phyloP scores from a whole-genome alignment of 2,797 vertebrate species.

The Rhinophrynus dorsalis region DNA sequence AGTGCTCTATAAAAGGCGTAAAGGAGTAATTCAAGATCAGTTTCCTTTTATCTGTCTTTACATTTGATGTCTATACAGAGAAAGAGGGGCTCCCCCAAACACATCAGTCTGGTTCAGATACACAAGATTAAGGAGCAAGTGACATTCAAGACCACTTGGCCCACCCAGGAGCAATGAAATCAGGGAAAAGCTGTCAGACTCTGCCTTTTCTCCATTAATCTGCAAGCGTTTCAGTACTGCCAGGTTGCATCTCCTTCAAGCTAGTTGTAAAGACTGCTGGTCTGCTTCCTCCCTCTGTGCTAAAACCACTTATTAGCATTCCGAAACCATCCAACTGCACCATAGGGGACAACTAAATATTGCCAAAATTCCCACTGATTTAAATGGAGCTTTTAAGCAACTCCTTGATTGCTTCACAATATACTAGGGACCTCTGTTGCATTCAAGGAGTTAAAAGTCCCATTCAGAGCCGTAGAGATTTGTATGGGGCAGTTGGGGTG shows the following conservation, averaged over 20 bases:
- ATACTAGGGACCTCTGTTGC: no score
- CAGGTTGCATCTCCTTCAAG: constrained; percentile 96
- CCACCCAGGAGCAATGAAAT: constrained; percentile 95
- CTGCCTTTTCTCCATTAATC: constrained; percentile 94
- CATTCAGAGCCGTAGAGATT: no score
- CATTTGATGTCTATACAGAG: constrained; percentile 80
- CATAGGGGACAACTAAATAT: no score
- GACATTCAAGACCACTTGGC: constrained; percentile 98
- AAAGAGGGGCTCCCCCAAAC: constrained; percentile 75
- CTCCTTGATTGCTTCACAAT: no score
- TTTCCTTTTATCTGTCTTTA: constrained; percentile 78
- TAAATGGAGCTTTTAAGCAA: no score
- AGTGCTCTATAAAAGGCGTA: constrained; percentile 71
- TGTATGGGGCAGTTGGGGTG: no score
- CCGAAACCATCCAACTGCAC: no score
- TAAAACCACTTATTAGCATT: constrained; percentile 76
- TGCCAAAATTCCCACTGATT: no score
- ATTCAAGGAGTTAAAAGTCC: no score
- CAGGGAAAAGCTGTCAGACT: constrained; percentile 95
- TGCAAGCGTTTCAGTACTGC: constrained; percentile 93
- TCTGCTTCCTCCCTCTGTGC: constrained; percentile 69
- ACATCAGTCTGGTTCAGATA: constrained; percentile 92
- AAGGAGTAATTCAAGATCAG: constrained; percentile 70
- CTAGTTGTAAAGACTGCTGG: constrained; percentile 70
- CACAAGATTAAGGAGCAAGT: constrained; percentile 99